Conservation (phyloP, 1,140 invertebrate species). For the Drosophila santomea region DNA sequence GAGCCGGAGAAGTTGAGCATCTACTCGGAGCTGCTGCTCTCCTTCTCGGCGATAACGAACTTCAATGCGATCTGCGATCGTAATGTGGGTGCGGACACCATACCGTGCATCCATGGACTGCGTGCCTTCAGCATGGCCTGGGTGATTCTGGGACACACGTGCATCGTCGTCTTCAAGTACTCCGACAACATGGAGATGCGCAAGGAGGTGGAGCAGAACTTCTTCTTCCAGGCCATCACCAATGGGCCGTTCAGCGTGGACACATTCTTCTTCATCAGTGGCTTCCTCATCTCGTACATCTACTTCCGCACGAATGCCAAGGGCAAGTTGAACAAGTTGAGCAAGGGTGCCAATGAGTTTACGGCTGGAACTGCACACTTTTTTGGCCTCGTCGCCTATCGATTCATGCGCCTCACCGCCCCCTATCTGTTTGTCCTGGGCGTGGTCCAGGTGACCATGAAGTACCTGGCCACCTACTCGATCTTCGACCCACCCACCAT, state of each 20-base stretch:
- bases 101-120: conserved; percentile 92
- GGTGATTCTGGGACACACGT: conserved; percentile 96
- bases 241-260: conserved; percentile 96
- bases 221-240: conserved; percentile 92
- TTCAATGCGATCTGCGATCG: conserved; percentile 91
- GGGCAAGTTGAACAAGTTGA: conserved; percentile 90
- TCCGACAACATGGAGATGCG: conserved; percentile 93
- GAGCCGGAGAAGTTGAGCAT: conserved; percentile 86
- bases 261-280: conserved; percentile 94
- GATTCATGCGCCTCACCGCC: conserved; percentile 92
- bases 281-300: conserved; percentile 92
- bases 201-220: conserved; percentile 91
- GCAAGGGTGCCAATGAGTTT: conserved; percentile 89
- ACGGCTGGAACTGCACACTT: conserved; percentile 90
- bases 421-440: conserved; percentile 94
- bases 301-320: conserved; percentile 93
- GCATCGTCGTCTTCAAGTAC: conserved; percentile 93
- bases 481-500: conserved; percentile 92
- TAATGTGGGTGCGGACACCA: conserved; percentile 91
- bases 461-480: conserved; percentile 92
- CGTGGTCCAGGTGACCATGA: conserved; percentile 91
- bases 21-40: conserved; percentile 90
- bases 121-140: conserved; percentile 95
- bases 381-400: conserved; percentile 91
- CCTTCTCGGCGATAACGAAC: conserved; percentile 91